These are phyloP conservation scores for Donacobius atricapilla DNA, from an alignment of 2,113 vertebrate genomes.

Conservation along the genomic window DNA sequence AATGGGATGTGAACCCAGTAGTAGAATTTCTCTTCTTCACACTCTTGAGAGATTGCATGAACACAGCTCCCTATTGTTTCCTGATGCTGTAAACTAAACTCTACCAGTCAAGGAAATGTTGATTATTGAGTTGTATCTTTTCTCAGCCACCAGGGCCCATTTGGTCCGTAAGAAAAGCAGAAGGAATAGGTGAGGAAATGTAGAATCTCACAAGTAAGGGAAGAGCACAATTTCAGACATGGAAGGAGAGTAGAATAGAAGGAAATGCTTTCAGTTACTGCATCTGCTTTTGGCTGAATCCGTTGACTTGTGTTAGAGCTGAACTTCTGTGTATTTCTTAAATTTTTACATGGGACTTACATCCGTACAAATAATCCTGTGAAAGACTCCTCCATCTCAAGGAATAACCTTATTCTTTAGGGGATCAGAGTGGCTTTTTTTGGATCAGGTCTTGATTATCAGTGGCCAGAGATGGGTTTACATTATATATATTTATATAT, in stretches of 20 bases:
- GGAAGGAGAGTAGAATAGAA: neutral
- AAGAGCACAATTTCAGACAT: neutral
- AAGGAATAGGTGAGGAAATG: neutral
- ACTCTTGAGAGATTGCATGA: neutral
- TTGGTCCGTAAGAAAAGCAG: neutral
- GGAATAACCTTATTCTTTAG: slow-evolving; percentile 9
- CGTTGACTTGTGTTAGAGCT: neutral
- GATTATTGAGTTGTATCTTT: neutral
- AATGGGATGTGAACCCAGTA: neutral
- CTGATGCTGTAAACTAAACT: neutral
- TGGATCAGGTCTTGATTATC: neutral
- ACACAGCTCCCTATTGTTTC: neutral
- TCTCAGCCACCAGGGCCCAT: neutral
- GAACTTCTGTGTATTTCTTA: neutral
- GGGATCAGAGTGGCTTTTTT: neutral
- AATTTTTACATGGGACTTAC: neutral
- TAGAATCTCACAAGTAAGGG: neutral
- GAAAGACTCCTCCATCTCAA: neutral
- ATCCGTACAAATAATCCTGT: slow-evolving; percentile 24
- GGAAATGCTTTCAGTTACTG: neutral
- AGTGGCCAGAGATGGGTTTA: neutral
- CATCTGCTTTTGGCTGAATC: neutral
- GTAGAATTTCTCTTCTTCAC: neutral
- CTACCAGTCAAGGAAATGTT: neutral
- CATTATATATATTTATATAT: neutral